Percentiles rank a stretch among this genome's conserved stretches.
Evolutionary conservation across 1,140 invertebrate species (phyloP).

Genomic region (Drosophila truncata): DNA sequence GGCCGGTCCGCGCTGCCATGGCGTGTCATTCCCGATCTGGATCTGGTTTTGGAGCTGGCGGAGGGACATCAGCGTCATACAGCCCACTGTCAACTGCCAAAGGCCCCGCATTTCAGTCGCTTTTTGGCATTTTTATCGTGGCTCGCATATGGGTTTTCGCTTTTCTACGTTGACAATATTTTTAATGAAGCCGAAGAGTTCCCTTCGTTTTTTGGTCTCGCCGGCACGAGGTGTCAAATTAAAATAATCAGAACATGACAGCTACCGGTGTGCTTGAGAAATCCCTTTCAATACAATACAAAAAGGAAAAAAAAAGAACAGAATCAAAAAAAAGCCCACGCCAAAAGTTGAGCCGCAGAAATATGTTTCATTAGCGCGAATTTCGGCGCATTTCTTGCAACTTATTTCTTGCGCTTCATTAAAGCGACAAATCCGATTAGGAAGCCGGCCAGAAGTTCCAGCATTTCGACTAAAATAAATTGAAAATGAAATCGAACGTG

Average conservation of each 20-base stretch:
- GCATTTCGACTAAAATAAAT: conserved; percentile 64
- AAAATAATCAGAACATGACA: conserved; percentile 84
- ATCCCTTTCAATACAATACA: conserved; percentile 35
- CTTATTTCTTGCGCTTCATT: conserved; percentile 79
- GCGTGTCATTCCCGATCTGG: conserved; percentile 32
- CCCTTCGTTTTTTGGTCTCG: conserved; percentile 50
- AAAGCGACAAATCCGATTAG: conserved; percentile 83
- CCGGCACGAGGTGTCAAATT: conserved; percentile 78
- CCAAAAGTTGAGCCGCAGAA: conserved; percentile 33
- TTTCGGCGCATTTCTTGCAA: conserved; percentile 79
- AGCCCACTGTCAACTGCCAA: conserved; percentile 63
- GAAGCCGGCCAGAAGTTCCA: conserved; percentile 15
- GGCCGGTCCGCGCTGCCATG: conserved; percentile 29
- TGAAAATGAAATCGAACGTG: conserved; percentile 81
- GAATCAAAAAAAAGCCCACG: conserved; percentile 29
- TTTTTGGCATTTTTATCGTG: conserved; percentile 64
- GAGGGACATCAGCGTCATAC: conserved; percentile 30
- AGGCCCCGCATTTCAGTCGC: conserved; percentile 40
- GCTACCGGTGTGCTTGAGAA: conserved; percentile 67
- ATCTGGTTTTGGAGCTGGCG: conserved; percentile 10
- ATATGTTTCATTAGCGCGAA: conserved; percentile 76
- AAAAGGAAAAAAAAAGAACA: background rate
- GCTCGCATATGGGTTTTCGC: conserved; percentile 54
- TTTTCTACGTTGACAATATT: conserved; percentile 76
- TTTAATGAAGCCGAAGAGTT: conserved; percentile 71